Conservation (phyloP, 1,140 invertebrate species). For the Mya arenaria region DNA sequence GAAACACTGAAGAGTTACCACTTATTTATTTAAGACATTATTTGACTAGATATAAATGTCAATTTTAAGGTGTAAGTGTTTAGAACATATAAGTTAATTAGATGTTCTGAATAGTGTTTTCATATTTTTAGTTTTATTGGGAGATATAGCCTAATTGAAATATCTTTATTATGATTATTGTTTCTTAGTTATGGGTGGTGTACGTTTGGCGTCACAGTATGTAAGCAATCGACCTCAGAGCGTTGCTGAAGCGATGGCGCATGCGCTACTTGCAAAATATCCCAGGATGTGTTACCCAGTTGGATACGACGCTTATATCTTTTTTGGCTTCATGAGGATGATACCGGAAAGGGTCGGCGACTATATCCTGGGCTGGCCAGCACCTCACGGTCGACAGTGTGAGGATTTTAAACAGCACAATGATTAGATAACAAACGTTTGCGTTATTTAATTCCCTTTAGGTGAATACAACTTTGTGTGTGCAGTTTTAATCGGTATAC, state of each 20-base stretch:
- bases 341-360: constrained; percentile 2
- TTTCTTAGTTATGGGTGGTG: too few species aligned
- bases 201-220: constrained; percentile 22
- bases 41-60: background rate
- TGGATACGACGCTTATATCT: background rate
- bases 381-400: background rate
- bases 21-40: background rate
- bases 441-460: too few species aligned
- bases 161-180: too few species aligned
- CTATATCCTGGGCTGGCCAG: background rate
- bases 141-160: background rate
- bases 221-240: constrained; percentile 1
- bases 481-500: too few species aligned
- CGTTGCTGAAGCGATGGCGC: constrained; percentile 10
- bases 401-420: background rate
- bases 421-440: too few species aligned
- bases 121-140: background rate
- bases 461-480: too few species aligned
- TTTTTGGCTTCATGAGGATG: constrained; percentile 8
- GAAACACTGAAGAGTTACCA: background rate
- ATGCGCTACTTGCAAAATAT: constrained; percentile 24
- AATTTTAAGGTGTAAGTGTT: background rate
- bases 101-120: background rate
- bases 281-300: background rate
- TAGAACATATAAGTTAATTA: background rate